phyloP scores from a whole-genome alignment of 64 coral and sea anemone genomes.

The Trachythela sp. region DNA sequence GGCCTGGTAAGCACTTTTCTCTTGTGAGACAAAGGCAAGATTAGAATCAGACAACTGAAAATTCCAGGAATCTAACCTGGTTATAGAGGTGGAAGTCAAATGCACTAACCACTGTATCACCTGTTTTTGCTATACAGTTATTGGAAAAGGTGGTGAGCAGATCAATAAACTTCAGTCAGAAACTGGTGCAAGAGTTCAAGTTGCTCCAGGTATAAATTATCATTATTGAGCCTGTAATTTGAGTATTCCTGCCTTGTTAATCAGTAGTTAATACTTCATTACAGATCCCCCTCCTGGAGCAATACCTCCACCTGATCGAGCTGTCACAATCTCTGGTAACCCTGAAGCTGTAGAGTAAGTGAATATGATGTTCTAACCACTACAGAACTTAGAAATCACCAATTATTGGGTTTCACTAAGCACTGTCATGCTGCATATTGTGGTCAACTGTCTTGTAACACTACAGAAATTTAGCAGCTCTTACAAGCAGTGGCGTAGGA shows the following conservation, averaged over 20 bases:
- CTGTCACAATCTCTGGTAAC: slow-evolving; percentile 77
- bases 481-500: too few relatives aligned
- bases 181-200: slow-evolving; percentile 96
- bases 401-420: too few relatives aligned
- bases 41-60: too few relatives aligned
- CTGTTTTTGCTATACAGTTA: slow-evolving; percentile 60
- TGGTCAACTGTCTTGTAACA: not conserved
- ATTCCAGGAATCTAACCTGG: not conserved
- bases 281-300: slow-evolving; percentile 83
- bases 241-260: not conserved
- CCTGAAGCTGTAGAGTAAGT: slow-evolving; percentile 94
- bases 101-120: not conserved
- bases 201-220: slow-evolving; percentile 75
- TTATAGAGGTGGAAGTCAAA: not conserved
- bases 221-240: not conserved
- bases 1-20: too few relatives aligned
- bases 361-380: not conserved
- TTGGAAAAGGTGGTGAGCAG: slow-evolving; percentile 91
- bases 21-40: too few relatives aligned
- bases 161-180: slow-evolving; percentile 98
- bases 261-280: not conserved
- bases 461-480: too few relatives aligned
- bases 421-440: too few relatives aligned
- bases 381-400: too few relatives aligned
- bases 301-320: slow-evolving; percentile 67